Percentiles rank a stretch among this genome's conserved stretches.
These are phyloP conservation scores for Pseudanteris insignis DNA, from an alignment of 2,888 invertebrate species.

Conservation along the genomic window DNA sequence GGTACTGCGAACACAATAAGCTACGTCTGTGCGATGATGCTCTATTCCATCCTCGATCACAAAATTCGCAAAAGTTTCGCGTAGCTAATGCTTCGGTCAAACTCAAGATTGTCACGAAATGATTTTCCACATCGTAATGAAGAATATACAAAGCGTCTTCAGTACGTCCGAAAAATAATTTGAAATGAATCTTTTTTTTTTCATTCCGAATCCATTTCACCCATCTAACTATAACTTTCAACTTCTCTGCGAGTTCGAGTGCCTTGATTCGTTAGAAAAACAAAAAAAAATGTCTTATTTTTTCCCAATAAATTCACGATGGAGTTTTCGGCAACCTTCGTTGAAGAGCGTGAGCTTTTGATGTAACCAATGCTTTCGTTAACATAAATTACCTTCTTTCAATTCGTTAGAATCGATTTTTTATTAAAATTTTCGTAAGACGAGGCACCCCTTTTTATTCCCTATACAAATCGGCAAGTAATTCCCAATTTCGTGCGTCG, in stretches of 20 bases:
- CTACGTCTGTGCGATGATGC: too few species aligned
- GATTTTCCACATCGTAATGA: too few species aligned
- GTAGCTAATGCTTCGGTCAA: too few species aligned
- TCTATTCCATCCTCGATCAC: too few species aligned
- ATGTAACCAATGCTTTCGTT: not conserved
- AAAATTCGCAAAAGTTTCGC: too few species aligned
- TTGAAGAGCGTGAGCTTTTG: not conserved
- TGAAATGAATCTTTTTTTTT: not conserved
- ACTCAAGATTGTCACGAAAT: too few species aligned
- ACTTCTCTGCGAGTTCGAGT: not conserved
- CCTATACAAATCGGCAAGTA: not conserved
- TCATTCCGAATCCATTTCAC: not conserved
- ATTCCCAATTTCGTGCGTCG: not conserved
- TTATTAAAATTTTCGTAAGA: not conserved
- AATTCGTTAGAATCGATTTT: conserved; percentile 3
- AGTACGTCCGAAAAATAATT: too few species aligned
- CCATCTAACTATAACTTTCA: not conserved
- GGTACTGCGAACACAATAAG: too few species aligned
- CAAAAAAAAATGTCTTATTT: not conserved
- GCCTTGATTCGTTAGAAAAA: not conserved
- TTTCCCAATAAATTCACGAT: not conserved
- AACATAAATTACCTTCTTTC: conserved; percentile 1
- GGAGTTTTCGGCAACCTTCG: not conserved
- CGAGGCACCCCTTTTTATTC: not conserved
- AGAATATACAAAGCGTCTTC: too few species aligned